These are phyloP conservation scores for Meliscaeva auricollis DNA, from an alignment of 2,888 invertebrate genomes.

Conservation along the genomic window DNA sequence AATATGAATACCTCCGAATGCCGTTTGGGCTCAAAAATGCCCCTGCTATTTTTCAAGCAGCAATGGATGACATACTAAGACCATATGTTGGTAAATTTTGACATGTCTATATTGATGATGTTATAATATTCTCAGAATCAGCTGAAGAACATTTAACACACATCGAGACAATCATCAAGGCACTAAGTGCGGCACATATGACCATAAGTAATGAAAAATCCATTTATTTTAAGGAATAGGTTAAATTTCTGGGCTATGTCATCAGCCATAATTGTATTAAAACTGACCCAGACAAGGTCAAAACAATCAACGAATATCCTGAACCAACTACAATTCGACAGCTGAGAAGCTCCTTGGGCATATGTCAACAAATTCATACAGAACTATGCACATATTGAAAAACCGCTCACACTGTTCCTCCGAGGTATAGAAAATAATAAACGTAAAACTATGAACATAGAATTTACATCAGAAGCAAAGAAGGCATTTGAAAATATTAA, in stretches of 20 bases:
- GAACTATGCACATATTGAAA: constrained; percentile 11
- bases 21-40: not conserved
- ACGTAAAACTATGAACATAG: constrained; percentile 13
- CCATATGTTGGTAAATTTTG: too few species aligned
- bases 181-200: constrained; percentile 21
- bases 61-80: not conserved
- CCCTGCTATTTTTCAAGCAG: not conserved
- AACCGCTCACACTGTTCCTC: constrained; percentile 8
- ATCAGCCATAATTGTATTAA: constrained; percentile 20
- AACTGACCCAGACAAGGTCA: constrained; percentile 16
- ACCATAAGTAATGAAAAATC: constrained; percentile 22
- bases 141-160: constrained; percentile 2
- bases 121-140: not conserved
- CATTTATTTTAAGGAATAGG: constrained; percentile 13
- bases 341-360: constrained; percentile 10
- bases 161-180: not conserved
- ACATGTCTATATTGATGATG: too few species aligned
- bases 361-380: constrained; percentile 16
- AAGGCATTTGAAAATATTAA: not conserved
- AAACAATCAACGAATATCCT: constrained; percentile 25
- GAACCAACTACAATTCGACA: not conserved
- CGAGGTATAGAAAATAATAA: constrained; percentile 20
- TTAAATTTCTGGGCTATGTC: constrained; percentile 24
- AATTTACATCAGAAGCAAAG: constrained; percentile 16
- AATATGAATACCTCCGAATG: not conserved